phyloP scores from a whole-genome alignment of 2,797 vertebrate species.

The Pogoniulus pusillus region DNA sequence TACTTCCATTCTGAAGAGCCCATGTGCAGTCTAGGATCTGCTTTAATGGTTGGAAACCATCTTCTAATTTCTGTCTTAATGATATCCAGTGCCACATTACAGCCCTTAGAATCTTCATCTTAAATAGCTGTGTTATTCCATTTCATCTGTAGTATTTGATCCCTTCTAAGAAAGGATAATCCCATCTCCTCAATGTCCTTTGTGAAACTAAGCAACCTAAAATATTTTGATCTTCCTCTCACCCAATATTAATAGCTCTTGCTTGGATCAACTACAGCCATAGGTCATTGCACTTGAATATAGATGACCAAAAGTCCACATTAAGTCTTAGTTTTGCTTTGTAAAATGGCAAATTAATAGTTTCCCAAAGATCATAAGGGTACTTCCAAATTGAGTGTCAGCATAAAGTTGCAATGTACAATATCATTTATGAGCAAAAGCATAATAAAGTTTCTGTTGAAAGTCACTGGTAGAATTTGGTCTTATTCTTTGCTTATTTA shows the following conservation, averaged over 20 bases:
- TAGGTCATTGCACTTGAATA: not conserved
- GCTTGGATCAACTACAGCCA: not conserved
- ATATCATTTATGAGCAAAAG: not conserved
- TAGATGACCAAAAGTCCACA: not conserved
- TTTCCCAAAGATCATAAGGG: not conserved
- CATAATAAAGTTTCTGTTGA: not conserved
- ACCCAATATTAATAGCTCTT: conserved; percentile 16
- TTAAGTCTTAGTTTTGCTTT: not conserved
- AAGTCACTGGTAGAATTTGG: not conserved
- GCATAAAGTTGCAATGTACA: not conserved
- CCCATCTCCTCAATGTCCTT: conserved; percentile 1
- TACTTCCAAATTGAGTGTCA: not conserved
- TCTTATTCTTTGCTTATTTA: not conserved
- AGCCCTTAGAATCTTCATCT: conserved; percentile 30
- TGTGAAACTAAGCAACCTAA: conserved; percentile 34
- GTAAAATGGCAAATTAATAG: not conserved
- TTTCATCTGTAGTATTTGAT: conserved; percentile 43
- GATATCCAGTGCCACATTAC: not conserved
- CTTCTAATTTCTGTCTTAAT: not conserved
- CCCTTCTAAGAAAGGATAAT: conserved; percentile 56
- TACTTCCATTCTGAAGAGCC: not conserved
- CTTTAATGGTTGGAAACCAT: not conserved
- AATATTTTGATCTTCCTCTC: conserved; percentile 49
- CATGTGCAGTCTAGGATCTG: not conserved
- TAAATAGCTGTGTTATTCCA: conserved; percentile 30